Conservation (phyloP, 2,888 invertebrate species). For the Ornithoptera alexandrae region DNA sequence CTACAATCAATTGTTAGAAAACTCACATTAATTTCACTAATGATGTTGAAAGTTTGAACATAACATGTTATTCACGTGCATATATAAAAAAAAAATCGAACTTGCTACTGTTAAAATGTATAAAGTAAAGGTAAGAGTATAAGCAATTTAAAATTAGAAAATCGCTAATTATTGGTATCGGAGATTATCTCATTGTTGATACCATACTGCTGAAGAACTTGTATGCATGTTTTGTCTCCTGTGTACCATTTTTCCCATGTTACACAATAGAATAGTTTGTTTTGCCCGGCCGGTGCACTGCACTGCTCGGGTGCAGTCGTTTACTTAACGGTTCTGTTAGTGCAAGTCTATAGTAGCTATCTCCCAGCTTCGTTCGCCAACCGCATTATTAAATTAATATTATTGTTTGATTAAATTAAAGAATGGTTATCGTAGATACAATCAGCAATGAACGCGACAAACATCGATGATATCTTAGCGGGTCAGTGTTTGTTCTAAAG, state of each 20-base stretch:
- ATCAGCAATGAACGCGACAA: conserved; percentile 56
- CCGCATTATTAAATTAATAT: conserved; percentile 5
- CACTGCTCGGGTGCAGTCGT: conserved; percentile 58
- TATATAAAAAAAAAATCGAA: too few relatives aligned
- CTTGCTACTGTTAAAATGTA: too few relatives aligned
- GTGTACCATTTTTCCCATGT: conserved; percentile 70
- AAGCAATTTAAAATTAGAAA: neutral
- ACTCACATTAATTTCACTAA: too few relatives aligned
- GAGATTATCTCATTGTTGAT: conserved; percentile 8
- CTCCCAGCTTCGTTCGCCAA: conserved; percentile 17
- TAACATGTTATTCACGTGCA: too few relatives aligned
- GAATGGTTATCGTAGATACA: conserved; percentile 24
- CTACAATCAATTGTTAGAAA: too few relatives aligned
- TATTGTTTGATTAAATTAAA: conserved; percentile 1
- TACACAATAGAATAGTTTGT: conserved; percentile 68
- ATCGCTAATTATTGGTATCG: neutral
- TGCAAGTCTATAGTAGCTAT: conserved; percentile 48
- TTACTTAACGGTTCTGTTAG: conserved; percentile 53
- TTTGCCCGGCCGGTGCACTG: conserved; percentile 57
- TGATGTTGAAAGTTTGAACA: too few relatives aligned
- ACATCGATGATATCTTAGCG: conserved; percentile 51
- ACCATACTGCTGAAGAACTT: conserved; percentile 36
- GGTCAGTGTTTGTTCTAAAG: conserved; percentile 51
- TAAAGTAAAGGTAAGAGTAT: too few relatives aligned
- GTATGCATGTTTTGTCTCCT: conserved; percentile 55